Conservation (phyloP, 2,797 vertebrate species). For the Menidia menidia region DNA sequence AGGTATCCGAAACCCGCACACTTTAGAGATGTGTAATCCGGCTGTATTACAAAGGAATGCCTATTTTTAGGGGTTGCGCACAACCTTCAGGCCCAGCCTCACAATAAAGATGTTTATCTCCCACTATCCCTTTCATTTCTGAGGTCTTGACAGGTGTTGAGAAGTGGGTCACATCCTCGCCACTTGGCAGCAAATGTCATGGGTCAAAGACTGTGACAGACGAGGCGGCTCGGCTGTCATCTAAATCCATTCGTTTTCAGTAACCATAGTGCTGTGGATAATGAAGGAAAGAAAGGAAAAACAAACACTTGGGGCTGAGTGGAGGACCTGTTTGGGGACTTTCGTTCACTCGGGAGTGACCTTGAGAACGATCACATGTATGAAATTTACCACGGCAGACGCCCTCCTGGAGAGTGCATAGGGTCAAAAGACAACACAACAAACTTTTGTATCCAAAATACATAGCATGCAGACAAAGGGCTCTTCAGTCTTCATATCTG, state of each 20-base stretch:
- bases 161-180: slow-evolving; percentile 56
- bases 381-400: slow-evolving; percentile 22
- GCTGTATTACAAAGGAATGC: slow-evolving; percentile 25
- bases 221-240: slow-evolving; percentile 55
- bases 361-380: slow-evolving; percentile 45
- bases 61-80: slow-evolving; percentile 56
- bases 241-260: slow-evolving; percentile 59
- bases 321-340: slow-evolving; percentile 64
- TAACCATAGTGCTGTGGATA: slow-evolving; percentile 25
- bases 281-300: slow-evolving; percentile 70
- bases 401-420: background rate
- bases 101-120: slow-evolving; percentile 43
- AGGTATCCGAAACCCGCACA: slow-evolving; percentile 12
- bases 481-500: slow-evolving; percentile 39
- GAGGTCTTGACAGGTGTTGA: slow-evolving; percentile 67
- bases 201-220: slow-evolving; percentile 67
- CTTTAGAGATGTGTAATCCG: slow-evolving; percentile 36
- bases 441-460: slow-evolving; percentile 32
- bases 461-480: slow-evolving; percentile 19
- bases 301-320: slow-evolving; percentile 65
- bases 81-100: slow-evolving; percentile 40
- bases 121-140: slow-evolving; percentile 50
- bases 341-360: slow-evolving; percentile 60
- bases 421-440: slow-evolving; percentile 44
- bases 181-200: slow-evolving; percentile 30